Conservation (phyloP, 1,140 invertebrate genomes). For the Gerris buenoi region DNA sequence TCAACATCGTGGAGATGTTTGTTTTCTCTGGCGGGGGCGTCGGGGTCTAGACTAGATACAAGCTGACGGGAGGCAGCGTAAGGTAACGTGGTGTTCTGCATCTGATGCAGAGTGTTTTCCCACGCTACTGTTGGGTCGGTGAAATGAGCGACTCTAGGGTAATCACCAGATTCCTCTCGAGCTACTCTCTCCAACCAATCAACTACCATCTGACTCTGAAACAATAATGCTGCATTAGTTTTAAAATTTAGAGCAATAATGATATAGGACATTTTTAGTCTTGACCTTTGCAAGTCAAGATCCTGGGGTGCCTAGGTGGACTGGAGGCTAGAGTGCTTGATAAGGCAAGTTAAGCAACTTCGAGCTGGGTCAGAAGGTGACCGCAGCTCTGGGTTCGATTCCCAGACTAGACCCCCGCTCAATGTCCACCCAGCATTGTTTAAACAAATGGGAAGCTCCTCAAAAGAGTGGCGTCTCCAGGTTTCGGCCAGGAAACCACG, state of each 20-base stretch:
- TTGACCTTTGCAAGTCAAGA: conserved; percentile 9
- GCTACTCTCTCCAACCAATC: conserved; percentile 84
- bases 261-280: not conserved
- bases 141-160: conserved; percentile 49
- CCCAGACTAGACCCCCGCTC: too few relatives aligned
- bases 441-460: too few relatives aligned
- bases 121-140: conserved; percentile 59
- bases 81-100: conserved; percentile 38
- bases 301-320: not conserved
- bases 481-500: too few relatives aligned
- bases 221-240: not conserved
- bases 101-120: conserved; percentile 79
- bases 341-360: too few relatives aligned
- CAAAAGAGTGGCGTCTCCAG: too few relatives aligned
- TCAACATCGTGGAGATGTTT: conserved; percentile 75
- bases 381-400: too few relatives aligned
- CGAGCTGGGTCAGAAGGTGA: too few relatives aligned
- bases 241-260: not conserved
- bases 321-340: too few relatives aligned
- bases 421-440: too few relatives aligned
- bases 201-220: conserved; percentile 60
- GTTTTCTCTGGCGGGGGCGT: conserved; percentile 68
- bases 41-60: conserved; percentile 74
- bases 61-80: conserved; percentile 42
- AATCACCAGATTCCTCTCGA: conserved; percentile 36